Base-by-base conservation (phyloP, 2,888 invertebrate genomes). In the Orchesellides sinensis region DNA sequence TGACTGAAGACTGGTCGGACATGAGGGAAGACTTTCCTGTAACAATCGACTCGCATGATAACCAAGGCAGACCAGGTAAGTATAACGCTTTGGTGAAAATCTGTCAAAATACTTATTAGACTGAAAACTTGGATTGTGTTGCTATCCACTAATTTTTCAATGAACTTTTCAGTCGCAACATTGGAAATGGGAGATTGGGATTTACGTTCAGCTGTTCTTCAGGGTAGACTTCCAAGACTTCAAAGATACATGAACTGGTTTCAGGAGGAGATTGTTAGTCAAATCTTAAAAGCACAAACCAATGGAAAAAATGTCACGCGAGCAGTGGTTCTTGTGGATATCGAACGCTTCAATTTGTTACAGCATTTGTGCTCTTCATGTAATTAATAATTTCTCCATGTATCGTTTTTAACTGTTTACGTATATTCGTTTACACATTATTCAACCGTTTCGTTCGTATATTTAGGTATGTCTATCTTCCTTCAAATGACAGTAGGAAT, bases 121-220 rank as follows among this genome's bases (percentile, higher is more conserved):
- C n/a, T n/a, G n/a, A n/a, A n/a, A n/a, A n/a, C n/a, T n/a, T n/a
- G 10, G 40, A 40, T 14, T 40, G 40, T 40, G 40, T n/a, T n/a
- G 40, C n/a, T 10, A 5, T 40, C 40, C 10, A 40, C 40, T 40
- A 40, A 2, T 8, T 8, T 5, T 8, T 2, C n/a, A 40, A 40
- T 32, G 32, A 32, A 32, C 10, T 32, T n/a, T 29, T 29, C 17
- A 70, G 78, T 79, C 4, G 61, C 23, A 10, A 70, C 52, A n/a
- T 1, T 70, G 23, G 63, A 79, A 8, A 32, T 70, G 47, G 78
- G 69, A 4, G 21, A 17, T 14, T 79, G 78, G 78, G 70, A 79
- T 19, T 8, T 79, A 4, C 56, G 78, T 1, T n/a, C 59, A 21
- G 70, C 63, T 0, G 61, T 49, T 17, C 14, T 79, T 0, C 49